These are phyloP conservation scores for Tympanuchus pallidicinctus DNA, from an alignment of 2,113 vertebrate genomes.

Conservation along the genomic window DNA sequence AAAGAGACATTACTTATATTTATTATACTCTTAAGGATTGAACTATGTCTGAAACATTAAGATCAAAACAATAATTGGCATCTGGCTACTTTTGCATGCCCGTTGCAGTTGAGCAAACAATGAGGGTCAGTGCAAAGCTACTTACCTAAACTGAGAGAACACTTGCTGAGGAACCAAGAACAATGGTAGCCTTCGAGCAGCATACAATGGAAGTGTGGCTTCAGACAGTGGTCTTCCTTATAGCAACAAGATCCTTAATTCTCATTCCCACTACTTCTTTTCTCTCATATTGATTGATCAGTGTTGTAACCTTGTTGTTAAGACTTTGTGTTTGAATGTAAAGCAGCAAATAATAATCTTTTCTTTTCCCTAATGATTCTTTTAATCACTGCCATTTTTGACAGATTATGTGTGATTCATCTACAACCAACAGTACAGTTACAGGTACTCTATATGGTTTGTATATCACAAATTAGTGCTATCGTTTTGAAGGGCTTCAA, in stretches of 20 bases:
- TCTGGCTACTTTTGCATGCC: neutral
- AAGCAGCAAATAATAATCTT: neutral
- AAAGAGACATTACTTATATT: too few relatives aligned
- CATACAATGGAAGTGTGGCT: neutral
- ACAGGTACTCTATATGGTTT: neutral
- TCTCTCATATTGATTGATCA: neutral
- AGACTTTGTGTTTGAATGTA: neutral
- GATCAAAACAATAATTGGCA: too few relatives aligned
- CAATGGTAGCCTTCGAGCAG: neutral
- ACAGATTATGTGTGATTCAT: neutral
- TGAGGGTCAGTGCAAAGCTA: neutral
- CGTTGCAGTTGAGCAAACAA: neutral
- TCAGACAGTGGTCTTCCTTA: neutral
- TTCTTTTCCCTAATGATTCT: neutral
- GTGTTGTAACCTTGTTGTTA: neutral
- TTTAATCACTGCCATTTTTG: neutral
- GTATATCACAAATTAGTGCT: neutral
- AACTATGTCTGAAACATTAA: too few relatives aligned
- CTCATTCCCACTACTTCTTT: neutral
- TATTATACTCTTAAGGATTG: too few relatives aligned
- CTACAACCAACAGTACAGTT: neutral
- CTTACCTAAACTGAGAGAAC: rapidly evolving
- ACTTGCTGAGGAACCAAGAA: neutral
- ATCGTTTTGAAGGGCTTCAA: neutral
- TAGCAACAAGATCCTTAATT: neutral